Conservation (phyloP, 1,140 invertebrate species). For the Druon quercuslanigerum region DNA sequence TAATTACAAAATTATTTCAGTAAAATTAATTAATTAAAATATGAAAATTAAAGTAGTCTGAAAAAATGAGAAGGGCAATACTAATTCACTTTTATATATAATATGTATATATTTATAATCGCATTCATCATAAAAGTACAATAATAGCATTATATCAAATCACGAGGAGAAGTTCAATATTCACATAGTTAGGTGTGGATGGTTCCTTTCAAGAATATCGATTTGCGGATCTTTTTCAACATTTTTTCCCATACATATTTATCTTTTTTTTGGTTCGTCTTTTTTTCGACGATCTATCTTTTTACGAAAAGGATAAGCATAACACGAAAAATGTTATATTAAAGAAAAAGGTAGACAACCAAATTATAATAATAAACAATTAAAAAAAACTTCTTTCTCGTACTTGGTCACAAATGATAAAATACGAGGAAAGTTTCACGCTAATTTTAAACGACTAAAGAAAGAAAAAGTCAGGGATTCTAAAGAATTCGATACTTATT, state of each 20-base stretch:
- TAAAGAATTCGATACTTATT: not conserved
- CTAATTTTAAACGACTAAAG: not conserved
- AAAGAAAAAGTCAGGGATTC: not conserved
- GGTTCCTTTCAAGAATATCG: constrained; percentile 61
- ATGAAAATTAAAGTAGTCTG: no score
- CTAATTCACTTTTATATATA: constrained; percentile 40
- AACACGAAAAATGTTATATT: constrained; percentile 30
- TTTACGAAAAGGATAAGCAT: constrained; percentile 35
- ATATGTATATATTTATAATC: constrained; percentile 68
- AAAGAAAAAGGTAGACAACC: constrained; percentile 41
- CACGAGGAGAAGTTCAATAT: constrained; percentile 71
- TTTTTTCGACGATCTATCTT: not conserved
- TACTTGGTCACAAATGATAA: constrained; percentile 8
- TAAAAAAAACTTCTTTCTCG: constrained; percentile 50
- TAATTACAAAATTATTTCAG: no score
- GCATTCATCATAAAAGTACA: constrained; percentile 74
- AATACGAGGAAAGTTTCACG: not conserved
- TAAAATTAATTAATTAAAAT: no score
- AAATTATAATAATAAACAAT: constrained; percentile 61
- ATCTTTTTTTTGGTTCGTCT: constrained; percentile 36
- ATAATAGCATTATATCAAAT: constrained; percentile 74
- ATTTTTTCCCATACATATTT: constrained; percentile 39
- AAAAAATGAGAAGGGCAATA: not conserved
- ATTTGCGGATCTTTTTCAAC: constrained; percentile 48
- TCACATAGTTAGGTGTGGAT: constrained; percentile 65